These are phyloP conservation scores for Solenodon paradoxus DNA, from an alignment of 2,113 vertebrate genomes.

Conservation along the genomic window DNA sequence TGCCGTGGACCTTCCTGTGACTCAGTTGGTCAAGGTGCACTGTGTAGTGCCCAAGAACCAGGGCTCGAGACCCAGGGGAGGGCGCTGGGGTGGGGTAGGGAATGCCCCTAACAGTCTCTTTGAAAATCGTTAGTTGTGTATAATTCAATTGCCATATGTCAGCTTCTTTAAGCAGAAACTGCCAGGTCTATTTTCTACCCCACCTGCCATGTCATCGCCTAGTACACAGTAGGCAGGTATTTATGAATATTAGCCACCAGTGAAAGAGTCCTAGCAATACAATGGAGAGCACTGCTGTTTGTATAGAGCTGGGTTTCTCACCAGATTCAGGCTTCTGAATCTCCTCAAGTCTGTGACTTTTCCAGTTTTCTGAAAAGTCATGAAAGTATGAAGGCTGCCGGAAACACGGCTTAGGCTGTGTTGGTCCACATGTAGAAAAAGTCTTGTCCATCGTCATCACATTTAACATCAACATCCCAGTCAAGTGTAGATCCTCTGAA, in stretches of 20 bases:
- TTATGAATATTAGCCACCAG: not conserved
- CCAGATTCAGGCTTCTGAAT: not conserved
- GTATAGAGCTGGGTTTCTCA: not conserved
- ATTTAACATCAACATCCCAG: not conserved
- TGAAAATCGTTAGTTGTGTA: not conserved
- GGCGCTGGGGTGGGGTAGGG: too few species aligned
- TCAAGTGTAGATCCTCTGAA: not conserved
- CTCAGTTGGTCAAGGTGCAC: too few species aligned
- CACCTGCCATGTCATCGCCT: not conserved
- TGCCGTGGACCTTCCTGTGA: not conserved
- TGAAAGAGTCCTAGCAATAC: not conserved
- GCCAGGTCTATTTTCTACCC: not conserved
- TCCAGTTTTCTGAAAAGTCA: not conserved
- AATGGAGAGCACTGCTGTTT: not conserved
- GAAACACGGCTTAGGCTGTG: too few species aligned
- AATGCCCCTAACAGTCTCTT: not conserved
- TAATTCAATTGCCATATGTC: not conserved
- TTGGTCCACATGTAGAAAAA: not conserved
- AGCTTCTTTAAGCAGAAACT: slow-evolving; percentile 12
- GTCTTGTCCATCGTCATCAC: not conserved
- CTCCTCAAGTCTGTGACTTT: not conserved
- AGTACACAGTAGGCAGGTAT: not conserved
- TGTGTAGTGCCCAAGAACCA: too few species aligned
- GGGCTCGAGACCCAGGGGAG: too few species aligned
- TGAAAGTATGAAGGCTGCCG: not conserved